Conservation (phyloP, 2,113 vertebrate species). For the Herpetotheres cachinnans region DNA sequence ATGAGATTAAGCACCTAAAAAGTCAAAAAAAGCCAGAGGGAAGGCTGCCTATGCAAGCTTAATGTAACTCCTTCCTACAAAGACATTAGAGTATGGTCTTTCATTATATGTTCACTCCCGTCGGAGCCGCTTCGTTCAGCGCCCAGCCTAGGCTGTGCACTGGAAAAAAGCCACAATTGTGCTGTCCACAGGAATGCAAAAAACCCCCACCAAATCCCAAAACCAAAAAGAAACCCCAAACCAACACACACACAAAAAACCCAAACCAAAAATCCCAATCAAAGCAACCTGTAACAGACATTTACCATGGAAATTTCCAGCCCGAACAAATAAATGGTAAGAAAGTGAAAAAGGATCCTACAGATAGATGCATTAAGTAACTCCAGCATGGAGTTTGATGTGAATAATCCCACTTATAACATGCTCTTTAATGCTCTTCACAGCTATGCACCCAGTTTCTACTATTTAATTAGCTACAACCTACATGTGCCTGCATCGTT, state of each 20-base stretch:
- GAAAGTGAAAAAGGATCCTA: not conserved
- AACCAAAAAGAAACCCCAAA: not conserved
- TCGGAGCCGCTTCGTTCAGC: not conserved
- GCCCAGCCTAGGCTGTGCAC: not conserved
- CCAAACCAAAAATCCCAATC: too few species aligned
- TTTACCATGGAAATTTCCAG: not conserved
- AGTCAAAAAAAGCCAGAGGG: not conserved
- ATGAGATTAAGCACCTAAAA: constrained; percentile 7
- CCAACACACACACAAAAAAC: too few species aligned
- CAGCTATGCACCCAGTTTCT: accelerated
- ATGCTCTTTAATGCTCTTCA: not conserved
- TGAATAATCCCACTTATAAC: not conserved
- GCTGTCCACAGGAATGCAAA: not conserved
- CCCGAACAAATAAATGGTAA: not conserved
- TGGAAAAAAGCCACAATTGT: not conserved
- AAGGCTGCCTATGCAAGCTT: not conserved
- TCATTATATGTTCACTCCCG: not conserved
- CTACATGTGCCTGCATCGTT: not conserved
- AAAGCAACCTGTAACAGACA: not conserved
- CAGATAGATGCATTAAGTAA: not conserved
- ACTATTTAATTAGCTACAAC: not conserved
- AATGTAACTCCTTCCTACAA: not conserved
- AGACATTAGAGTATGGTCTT: not conserved
- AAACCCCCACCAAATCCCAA: not conserved
- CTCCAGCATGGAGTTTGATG: not conserved